Evolutionary conservation across 2,113 vertebrate species (phyloP).

Genomic region (Zosterops japonicus): DNA sequence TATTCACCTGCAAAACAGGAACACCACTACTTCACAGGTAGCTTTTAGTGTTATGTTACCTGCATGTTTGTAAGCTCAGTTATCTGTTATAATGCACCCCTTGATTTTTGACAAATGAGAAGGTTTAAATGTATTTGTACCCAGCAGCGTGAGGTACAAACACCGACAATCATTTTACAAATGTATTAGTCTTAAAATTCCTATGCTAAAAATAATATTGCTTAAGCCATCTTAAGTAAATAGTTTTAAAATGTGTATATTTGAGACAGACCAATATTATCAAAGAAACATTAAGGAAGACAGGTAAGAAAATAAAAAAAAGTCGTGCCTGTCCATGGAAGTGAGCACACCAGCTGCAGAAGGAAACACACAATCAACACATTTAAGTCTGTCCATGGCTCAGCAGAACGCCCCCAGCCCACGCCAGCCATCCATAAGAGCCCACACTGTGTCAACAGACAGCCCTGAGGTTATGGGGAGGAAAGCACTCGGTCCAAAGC

Average conservation of each 20-base stretch:
- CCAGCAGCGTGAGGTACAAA: not conserved
- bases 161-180: not conserved
- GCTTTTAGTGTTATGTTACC: not conserved
- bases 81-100: not conserved
- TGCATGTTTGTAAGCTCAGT: not conserved
- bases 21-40: not conserved
- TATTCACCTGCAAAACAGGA: not conserved
- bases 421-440: not conserved
- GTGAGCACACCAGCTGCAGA: not conserved
- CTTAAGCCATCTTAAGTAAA: not conserved
- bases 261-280: not conserved
- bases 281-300: not conserved
- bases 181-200: not conserved
- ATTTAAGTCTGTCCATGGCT: not conserved
- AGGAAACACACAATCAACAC: not conserved
- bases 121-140: not conserved
- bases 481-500: not conserved
- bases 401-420: not conserved
- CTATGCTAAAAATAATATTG: not conserved
- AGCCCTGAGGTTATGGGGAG: not conserved
- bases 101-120: not conserved
- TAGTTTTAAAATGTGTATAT: not conserved
- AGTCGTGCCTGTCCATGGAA: not conserved
- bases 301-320: not conserved
- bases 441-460: not conserved